phyloP scores from a whole-genome alignment of 2,797 vertebrate genomes.

The Halcyon leucocephala region DNA sequence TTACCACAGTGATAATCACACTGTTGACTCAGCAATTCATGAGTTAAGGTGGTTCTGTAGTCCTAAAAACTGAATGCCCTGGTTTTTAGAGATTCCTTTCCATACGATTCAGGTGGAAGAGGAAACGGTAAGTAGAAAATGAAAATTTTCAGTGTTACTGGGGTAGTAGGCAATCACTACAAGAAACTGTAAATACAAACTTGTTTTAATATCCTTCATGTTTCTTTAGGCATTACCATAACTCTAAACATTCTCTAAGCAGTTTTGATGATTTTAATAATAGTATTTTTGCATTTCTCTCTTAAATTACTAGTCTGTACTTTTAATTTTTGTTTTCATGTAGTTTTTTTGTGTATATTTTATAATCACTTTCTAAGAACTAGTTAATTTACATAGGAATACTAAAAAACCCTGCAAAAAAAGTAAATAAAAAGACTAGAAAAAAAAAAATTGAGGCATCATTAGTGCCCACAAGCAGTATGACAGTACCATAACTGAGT shows the following conservation, averaged over 20 bases:
- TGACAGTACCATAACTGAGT: background rate
- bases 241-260: background rate
- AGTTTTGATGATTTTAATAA: background rate
- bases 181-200: background rate
- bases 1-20: fast-evolving
- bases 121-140: background rate
- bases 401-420: background rate
- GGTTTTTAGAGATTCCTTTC: background rate
- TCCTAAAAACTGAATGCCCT: background rate
- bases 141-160: background rate
- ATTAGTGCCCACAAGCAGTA: background rate
- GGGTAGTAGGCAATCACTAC: background rate
- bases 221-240: background rate
- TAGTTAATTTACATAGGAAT: background rate
- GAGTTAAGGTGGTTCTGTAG: background rate
- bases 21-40: background rate
- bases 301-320: background rate
- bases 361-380: background rate
- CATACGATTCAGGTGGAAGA: fast-evolving
- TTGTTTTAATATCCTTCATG: background rate
- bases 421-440: background rate
- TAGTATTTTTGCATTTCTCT: background rate
- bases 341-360: background rate
- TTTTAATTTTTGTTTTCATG: background rate
- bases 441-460: background rate